Evolutionary conservation across 1,140 invertebrate genomes (phyloP).

Genomic region (Dreissena polymorpha): DNA sequence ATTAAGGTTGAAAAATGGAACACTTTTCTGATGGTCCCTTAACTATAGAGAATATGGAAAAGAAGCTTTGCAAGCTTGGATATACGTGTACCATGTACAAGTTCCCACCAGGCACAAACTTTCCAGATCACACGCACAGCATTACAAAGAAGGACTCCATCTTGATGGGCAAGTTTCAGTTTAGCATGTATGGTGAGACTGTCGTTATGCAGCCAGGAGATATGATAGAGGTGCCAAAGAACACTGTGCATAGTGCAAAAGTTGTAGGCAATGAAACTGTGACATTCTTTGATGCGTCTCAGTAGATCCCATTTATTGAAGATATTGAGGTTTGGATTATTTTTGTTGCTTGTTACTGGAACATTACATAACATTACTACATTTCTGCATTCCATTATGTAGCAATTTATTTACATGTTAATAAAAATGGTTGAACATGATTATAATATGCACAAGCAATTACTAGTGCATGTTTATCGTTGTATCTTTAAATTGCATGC

Average conservation of each 20-base stretch:
- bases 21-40: constrained; percentile 67
- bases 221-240: constrained; percentile 74
- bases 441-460: too few relatives aligned
- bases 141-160: constrained; percentile 76
- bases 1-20: constrained; percentile 75
- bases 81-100: constrained; percentile 69
- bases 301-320: constrained; percentile 15
- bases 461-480: too few relatives aligned
- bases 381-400: too few relatives aligned
- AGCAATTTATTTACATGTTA: too few relatives aligned
- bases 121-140: constrained; percentile 75
- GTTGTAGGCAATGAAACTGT: constrained; percentile 73
- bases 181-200: constrained; percentile 73
- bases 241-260: constrained; percentile 72
- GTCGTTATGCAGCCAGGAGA: constrained; percentile 75
- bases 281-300: constrained; percentile 74
- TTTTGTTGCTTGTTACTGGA: too few relatives aligned
- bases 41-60: constrained; percentile 67
- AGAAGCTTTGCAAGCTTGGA: constrained; percentile 71
- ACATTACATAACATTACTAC: too few relatives aligned
- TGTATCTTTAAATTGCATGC: too few relatives aligned
- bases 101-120: constrained; percentile 72
- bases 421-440: too few relatives aligned
- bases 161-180: constrained; percentile 69
- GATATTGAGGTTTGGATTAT: too few relatives aligned